Conservation (phyloP, 2,888 invertebrate genomes). For the Heliothis peltigera region DNA sequence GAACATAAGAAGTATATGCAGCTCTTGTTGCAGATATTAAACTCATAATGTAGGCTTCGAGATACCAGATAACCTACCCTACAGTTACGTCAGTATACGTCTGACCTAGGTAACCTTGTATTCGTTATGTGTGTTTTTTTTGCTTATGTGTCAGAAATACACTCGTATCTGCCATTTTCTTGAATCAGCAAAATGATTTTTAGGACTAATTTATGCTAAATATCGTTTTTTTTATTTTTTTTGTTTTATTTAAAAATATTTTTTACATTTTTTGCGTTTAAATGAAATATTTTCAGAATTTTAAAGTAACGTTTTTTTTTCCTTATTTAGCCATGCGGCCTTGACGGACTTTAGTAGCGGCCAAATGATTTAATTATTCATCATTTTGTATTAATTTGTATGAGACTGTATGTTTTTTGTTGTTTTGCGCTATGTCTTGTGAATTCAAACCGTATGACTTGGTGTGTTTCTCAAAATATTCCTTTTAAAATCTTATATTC, state of each 20-base stretch:
- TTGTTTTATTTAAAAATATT: too few relatives aligned
- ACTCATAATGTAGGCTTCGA: slow-evolving; percentile 9
- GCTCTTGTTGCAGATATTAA: background rate
- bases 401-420: slow-evolving; percentile 59
- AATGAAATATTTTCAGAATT: background rate
- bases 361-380: slow-evolving; percentile 79
- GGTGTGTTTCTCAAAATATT: slow-evolving; percentile 15
- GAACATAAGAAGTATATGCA: slow-evolving; percentile 25
- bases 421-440: slow-evolving; percentile 25
- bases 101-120: background rate
- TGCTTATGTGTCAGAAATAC: background rate
- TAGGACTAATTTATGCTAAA: too few relatives aligned
- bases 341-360: slow-evolving; percentile 63
- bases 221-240: too few relatives aligned
- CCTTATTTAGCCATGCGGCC: slow-evolving; percentile 64
- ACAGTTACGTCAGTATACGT: slow-evolving; percentile 10
- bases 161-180: background rate
- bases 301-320: slow-evolving; percentile 41
- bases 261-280: background rate
- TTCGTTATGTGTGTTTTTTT: background rate
- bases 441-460: slow-evolving; percentile 35
- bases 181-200: too few relatives aligned
- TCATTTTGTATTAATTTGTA: slow-evolving; percentile 74
- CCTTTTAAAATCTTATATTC: background rate
- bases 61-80: slow-evolving; percentile 3